Conservation (phyloP, 2,113 vertebrate species). For the Chaenogobius annularis region DNA sequence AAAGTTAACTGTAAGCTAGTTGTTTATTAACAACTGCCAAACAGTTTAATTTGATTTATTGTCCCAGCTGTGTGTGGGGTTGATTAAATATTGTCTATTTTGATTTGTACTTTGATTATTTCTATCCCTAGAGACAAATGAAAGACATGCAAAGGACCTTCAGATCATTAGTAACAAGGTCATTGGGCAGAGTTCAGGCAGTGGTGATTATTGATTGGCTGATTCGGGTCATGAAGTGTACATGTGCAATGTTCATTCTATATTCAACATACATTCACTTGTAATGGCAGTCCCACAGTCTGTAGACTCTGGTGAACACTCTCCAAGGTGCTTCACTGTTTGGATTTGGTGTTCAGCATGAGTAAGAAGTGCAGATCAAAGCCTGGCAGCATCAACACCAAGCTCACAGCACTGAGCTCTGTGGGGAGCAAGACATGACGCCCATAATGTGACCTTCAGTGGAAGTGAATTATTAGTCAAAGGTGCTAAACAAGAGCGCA, state of each 20-base stretch:
- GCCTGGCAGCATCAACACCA: slow-evolving; percentile 12
- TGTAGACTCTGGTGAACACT: slow-evolving; percentile 6
- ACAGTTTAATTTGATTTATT: not conserved
- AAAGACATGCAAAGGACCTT: slow-evolving; percentile 15
- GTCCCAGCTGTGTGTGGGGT: not conserved
- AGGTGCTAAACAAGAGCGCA: slow-evolving; percentile 41
- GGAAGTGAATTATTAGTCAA: slow-evolving; percentile 45
- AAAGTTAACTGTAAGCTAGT: not conserved
- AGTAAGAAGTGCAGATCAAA: slow-evolving; percentile 40
- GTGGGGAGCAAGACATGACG: slow-evolving; percentile 28
- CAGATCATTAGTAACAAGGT: slow-evolving; percentile 46
- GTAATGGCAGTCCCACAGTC: not conserved
- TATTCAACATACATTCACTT: not conserved
- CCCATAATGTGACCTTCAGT: slow-evolving; percentile 60
- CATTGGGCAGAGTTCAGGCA: slow-evolving; percentile 40
- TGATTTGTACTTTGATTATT: slow-evolving; percentile 1
- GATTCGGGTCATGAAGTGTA: slow-evolving; percentile 11
- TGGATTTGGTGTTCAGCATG: slow-evolving; percentile 12
- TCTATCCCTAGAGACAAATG: slow-evolving; percentile 6
- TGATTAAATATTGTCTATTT: not conserved
- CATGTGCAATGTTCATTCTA: not conserved
- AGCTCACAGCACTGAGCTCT: slow-evolving; percentile 30
- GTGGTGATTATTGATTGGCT: slow-evolving; percentile 5
- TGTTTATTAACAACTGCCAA: not conserved
- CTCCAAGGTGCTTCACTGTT: slow-evolving; percentile 13